Percentiles rank a stretch among this genome's conserved stretches.
Evolutionary conservation across 2,113 vertebrate species (phyloP).

Genomic region (Catharus fuscescens): DNA sequence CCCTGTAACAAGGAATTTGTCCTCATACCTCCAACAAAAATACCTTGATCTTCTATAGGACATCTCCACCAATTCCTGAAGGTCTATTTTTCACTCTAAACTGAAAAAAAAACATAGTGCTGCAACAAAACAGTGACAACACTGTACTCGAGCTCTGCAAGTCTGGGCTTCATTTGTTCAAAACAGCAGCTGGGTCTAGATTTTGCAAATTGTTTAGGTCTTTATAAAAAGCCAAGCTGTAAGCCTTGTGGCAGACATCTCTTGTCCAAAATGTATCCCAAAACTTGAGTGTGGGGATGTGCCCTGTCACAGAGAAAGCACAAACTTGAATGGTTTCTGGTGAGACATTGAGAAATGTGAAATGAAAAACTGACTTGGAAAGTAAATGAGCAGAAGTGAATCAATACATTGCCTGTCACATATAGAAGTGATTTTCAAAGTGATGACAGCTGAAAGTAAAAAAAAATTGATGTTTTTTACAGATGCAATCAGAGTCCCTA

Average conservation of each 20-base stretch:
- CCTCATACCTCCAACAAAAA: background rate
- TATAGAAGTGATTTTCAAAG: background rate
- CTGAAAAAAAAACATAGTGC: background rate
- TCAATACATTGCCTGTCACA: background rate
- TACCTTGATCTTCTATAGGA: background rate
- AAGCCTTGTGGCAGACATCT: background rate
- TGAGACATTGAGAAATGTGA: background rate
- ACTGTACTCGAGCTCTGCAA: background rate
- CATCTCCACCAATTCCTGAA: background rate
- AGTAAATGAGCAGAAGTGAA: background rate
- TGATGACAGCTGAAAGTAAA: background rate
- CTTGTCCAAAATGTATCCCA: background rate
- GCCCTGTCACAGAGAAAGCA: background rate
- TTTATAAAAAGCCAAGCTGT: background rate
- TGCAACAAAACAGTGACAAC: background rate
- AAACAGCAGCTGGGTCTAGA: background rate
- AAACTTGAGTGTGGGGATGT: background rate
- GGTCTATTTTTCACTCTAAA: background rate
- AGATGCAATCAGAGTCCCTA: background rate
- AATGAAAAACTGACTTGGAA: background rate
- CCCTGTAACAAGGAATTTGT: background rate
- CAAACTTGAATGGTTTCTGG: background rate
- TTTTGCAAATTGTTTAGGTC: background rate
- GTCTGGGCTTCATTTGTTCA: background rate
- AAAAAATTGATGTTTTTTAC: background rate